Conservation (phyloP, 2,797 vertebrate genomes). For the Sparus aurata region DNA sequence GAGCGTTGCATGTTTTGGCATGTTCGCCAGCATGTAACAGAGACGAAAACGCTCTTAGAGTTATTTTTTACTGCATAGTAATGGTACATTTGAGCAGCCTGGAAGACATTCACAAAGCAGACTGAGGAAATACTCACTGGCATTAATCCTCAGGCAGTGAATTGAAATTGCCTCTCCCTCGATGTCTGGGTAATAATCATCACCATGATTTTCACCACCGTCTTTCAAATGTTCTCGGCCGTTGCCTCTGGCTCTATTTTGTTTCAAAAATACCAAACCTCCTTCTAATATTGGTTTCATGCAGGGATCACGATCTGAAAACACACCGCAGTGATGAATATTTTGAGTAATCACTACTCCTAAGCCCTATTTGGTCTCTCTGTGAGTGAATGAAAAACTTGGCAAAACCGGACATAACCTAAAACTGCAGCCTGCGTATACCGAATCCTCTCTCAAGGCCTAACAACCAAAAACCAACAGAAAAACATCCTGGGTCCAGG, state of each 20-base stretch:
- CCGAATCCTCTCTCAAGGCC: constrained; percentile 45
- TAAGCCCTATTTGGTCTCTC: constrained; percentile 36
- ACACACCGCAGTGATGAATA: constrained; percentile 43
- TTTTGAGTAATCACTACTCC: constrained; percentile 42
- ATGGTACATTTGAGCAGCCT: constrained; percentile 59
- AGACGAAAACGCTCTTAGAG: constrained; percentile 55
- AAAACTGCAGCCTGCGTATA: constrained; percentile 54
- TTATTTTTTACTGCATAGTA: constrained; percentile 64
- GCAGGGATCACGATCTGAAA: constrained; percentile 33
- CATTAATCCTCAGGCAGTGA: constrained; percentile 77
- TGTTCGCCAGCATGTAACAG: constrained; percentile 66
- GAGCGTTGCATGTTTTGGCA: constrained; percentile 79
- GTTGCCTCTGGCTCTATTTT: constrained; percentile 47
- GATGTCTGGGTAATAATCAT: constrained; percentile 71
- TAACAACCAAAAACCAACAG: constrained; percentile 79
- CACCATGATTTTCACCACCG: constrained; percentile 66
- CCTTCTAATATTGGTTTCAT: constrained; percentile 43
- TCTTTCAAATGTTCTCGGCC: constrained; percentile 66
- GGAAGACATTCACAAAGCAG: constrained; percentile 54
- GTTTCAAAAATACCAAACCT: constrained; percentile 47
- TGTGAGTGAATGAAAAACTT: constrained; percentile 31
- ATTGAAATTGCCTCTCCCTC: constrained; percentile 63
- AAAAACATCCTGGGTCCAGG: constrained; percentile 81
- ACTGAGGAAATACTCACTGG: constrained; percentile 75
- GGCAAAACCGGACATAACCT: constrained; percentile 34